Conservation (phyloP, 2,888 invertebrate genomes). For the Itoplectis maculator region DNA sequence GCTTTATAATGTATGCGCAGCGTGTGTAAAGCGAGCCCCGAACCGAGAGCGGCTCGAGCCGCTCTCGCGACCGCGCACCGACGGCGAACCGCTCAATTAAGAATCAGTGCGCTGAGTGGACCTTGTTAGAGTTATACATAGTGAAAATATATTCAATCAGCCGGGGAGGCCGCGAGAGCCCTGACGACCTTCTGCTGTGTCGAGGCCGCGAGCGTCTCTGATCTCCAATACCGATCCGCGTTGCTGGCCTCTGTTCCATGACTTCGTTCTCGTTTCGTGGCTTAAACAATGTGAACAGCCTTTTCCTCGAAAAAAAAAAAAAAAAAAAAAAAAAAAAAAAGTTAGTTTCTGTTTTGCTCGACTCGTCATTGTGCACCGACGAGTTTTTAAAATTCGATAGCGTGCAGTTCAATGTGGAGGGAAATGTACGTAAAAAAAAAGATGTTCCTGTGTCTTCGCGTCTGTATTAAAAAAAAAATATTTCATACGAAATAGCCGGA, state of each 20-base stretch:
- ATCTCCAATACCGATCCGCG: slow-evolving; percentile 34
- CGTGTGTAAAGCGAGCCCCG: slow-evolving; percentile 36
- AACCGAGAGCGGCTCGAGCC: slow-evolving; percentile 53
- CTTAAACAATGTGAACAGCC: neutral
- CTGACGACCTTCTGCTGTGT: slow-evolving; percentile 77
- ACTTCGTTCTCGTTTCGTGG: slow-evolving; percentile 16
- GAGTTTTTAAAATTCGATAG: too few species aligned
- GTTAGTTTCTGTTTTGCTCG: neutral
- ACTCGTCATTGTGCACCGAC: too few species aligned
- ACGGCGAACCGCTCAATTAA: slow-evolving; percentile 73
- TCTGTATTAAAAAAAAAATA: neutral
- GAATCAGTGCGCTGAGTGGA: slow-evolving; percentile 76
- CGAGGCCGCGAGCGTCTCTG: slow-evolving; percentile 68
- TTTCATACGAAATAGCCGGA: neutral
- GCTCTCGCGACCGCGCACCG: too few species aligned
- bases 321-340: neutral
- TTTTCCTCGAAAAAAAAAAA: neutral
- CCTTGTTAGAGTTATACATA: slow-evolving; percentile 75
- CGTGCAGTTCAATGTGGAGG: too few species aligned
- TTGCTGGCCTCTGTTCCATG: neutral
- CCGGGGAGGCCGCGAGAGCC: slow-evolving; percentile 74
- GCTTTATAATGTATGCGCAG: neutral
- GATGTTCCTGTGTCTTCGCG: too few species aligned
- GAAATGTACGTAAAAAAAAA: too few species aligned
- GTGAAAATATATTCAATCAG: slow-evolving; percentile 76